Base-by-base conservation (phyloP, 2,113 vertebrate species). In the Nannobrachium achirus region DNA sequence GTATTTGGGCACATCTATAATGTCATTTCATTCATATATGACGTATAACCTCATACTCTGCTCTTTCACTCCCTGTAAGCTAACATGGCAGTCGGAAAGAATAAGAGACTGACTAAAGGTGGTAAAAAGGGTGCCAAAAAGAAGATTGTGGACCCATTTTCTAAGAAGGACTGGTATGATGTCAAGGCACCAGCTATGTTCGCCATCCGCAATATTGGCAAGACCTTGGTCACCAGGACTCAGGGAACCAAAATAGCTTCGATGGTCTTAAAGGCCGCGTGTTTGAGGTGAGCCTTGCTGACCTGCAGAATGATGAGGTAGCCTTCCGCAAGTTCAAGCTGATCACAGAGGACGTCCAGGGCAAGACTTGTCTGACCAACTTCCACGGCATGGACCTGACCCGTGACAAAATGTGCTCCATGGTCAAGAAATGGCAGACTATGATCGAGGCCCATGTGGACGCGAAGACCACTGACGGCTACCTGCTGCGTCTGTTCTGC, bases 371-470 rank as follows among this genome's bases (percentile, higher is more conserved):
- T 68, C 93, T 99, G 64, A 98, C 97, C 73, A 99, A 99, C 90
- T 99, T 99, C 90, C 98, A 99, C 11, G 98, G 98, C 70, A 99
- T 99, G 98, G 98, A 99, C 85, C 94, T 99, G 53, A 99, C 98
- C 56, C 92, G 97, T 3, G 98, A 99, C 89, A 99, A 99, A 81
- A 99, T 99, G 97, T 99, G 98, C 88, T 99, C 98, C 72, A 99
- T 99, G 98, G 98, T 99, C 82, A 99, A 99, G 83, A 99, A 99
- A 41, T 99, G 98, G 98, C 98, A 99, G 97, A 99, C 97, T 4
- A 98, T 99, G 97, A 98, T 99, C 0, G 97, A 99, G 86, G 97
- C 97, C 57, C 97, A 99, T 0, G 95, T 99, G 39, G 97, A 99
- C 38, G 97, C 98, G 66, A 98, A 98, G 86, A 99, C 97, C 5